These are phyloP conservation scores for Alethe diademata DNA, from an alignment of 2,113 vertebrate genomes.

Conservation along the genomic window DNA sequence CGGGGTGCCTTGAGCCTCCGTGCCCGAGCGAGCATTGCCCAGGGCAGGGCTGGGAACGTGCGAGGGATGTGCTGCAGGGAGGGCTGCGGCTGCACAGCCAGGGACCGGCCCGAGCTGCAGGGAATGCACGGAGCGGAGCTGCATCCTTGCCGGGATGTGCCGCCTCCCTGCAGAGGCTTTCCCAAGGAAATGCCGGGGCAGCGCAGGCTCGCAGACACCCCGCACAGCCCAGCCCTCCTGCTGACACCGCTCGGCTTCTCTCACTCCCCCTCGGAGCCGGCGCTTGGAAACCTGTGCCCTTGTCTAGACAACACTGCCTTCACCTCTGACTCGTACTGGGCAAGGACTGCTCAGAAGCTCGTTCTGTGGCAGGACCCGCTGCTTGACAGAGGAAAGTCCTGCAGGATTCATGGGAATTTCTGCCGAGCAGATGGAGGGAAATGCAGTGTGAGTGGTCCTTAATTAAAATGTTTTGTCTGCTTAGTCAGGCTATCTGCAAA, in stretches of 20 bases:
- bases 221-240: neutral
- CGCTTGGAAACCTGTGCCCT: neutral
- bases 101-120: rapidly evolving
- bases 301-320: constrained; percentile 25
- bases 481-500: neutral
- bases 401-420: neutral
- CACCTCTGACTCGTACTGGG: neutral
- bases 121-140: neutral
- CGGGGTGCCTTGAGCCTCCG: neutral
- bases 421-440: constrained; percentile 5
- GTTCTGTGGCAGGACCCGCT: neutral
- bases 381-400: neutral
- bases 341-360: neutral
- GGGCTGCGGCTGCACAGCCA: rapidly evolving
- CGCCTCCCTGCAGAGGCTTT: neutral
- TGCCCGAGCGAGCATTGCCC: neutral
- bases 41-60: rapidly evolving
- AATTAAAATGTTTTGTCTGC: constrained; percentile 57
- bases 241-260: neutral
- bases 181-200: neutral
- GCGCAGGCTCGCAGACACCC: neutral
- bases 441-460: neutral
- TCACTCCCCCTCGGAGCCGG: neutral
- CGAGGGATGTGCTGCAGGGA: rapidly evolving
- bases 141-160: neutral